phyloP scores from a whole-genome alignment of 1,140 invertebrate genomes.

The Magallana angulata region DNA sequence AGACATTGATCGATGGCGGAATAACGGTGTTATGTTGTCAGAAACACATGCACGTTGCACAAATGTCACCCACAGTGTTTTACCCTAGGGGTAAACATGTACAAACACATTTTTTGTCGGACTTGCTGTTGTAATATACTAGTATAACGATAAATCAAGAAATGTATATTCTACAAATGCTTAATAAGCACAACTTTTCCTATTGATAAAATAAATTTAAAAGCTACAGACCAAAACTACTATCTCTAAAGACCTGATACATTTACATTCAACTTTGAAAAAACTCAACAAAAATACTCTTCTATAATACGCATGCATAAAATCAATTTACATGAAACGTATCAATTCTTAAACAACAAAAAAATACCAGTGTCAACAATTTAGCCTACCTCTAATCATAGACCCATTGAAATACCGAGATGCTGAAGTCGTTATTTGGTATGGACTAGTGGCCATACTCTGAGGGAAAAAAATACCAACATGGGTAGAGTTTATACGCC shows the following conservation, averaged over 20 bases:
- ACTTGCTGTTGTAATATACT: not conserved
- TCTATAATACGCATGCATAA: not conserved
- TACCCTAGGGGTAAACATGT: constrained; percentile 4
- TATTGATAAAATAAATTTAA: no score
- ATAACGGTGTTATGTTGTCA: not conserved
- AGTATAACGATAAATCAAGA: no score
- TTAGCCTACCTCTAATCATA: constrained; percentile 48
- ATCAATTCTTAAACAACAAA: no score
- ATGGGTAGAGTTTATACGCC: constrained; percentile 52
- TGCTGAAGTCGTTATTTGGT: constrained; percentile 37
- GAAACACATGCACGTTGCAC: not conserved
- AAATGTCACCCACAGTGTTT: constrained; percentile 22
- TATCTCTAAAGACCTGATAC: no score
- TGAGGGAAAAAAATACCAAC: constrained; percentile 54
- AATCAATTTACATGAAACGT: no score
- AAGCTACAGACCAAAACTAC: no score
- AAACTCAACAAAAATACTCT: not conserved
- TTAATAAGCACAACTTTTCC: no score
- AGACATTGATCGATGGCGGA: constrained; percentile 2
- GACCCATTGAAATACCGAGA: constrained; percentile 35
- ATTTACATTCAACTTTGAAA: not conserved
- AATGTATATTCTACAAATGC: no score
- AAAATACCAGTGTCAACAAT: no score
- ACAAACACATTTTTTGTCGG: not conserved
- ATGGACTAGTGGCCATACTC: constrained; percentile 46